Base-by-base conservation (phyloP, 92 coral and sea anemone genomes). In the Palythoa heliodiscus region DNA sequence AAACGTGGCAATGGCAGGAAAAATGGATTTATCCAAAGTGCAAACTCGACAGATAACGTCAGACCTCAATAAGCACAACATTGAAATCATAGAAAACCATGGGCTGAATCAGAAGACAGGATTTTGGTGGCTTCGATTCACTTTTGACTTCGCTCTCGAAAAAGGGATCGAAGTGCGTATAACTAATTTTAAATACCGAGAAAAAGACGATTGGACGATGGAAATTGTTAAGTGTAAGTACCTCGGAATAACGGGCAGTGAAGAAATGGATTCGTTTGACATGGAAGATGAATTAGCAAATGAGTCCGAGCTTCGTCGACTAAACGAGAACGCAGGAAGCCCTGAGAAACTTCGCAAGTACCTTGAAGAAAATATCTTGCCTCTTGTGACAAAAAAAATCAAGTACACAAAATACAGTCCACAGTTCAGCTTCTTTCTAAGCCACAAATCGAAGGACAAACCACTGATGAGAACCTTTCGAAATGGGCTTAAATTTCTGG, bases 401-500 rank as follows among this genome's bases (percentile, higher is more conserved):
- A 90, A 86, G 66, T 93, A 93, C 81, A 90, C 90, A 5, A 83
- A 38, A 77, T 93, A 82, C 77, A 66, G 22, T 3, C 95, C 95
- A 15, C 92, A 93, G 86, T 93, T 93, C 70, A 78, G 87, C 20
- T 88, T 93, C 85, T 90, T 93, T 71, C 87, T 93, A 68, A 93
- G 95, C 88, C 93, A 93, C 89, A 88, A 90, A 58, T 86, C 95
- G 35, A 82, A 86, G 61, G 89, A 93, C 82, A 90, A 93, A 76
- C 93, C 95, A 9, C 11, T 93, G 48, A 86, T 93, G 95, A 75
- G 87, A 12, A 93, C 93, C 29, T 93, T 90, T 70, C 85, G 82
- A 23, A 72, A 86, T 53, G 95, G 95, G 2, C 88, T 93, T n/a
- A 86, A 82, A 77, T 93, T 93, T 48, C 87, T 93, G 52, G 95